Percentiles rank a stretch among this genome's conserved stretches.
Evolutionary conservation across 2,888 invertebrate genomes (phyloP).

Genomic region (Muschampia plurimacula): DNA sequence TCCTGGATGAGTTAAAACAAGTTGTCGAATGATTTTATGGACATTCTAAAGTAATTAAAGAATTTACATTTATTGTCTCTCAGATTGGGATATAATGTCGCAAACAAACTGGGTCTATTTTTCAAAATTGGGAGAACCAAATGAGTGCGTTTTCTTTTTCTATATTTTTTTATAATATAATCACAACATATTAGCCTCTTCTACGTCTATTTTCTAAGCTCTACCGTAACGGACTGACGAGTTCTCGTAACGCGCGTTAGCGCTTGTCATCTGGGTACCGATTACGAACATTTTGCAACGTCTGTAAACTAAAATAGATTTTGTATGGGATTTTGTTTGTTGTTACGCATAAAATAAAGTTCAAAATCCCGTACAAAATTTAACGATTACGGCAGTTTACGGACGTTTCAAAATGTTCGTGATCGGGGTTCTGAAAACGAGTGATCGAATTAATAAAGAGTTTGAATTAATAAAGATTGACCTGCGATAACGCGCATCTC

Average conservation of each 20-base stretch:
- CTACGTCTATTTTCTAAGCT: slow-evolving; percentile 4
- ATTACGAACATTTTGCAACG: too few relatives aligned
- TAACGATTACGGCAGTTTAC: too few relatives aligned
- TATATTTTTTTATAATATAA: slow-evolving; percentile 8
- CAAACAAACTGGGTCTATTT: slow-evolving; percentile 39
- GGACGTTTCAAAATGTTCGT: too few relatives aligned
- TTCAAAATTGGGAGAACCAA: slow-evolving; percentile 35
- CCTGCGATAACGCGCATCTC: slow-evolving; percentile 11
- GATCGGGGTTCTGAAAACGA: too few relatives aligned
- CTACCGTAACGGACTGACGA: slow-evolving; percentile 35
- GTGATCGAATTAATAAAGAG: too few relatives aligned
- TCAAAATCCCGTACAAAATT: too few relatives aligned
- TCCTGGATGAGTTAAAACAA: too few relatives aligned
- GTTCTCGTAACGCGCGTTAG: slow-evolving; percentile 20
- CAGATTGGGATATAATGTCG: slow-evolving; percentile 32
- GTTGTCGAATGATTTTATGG: too few relatives aligned
- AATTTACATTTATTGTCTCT: slow-evolving; percentile 31
- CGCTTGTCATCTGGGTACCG: slow-evolving; percentile 1
- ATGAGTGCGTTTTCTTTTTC: slow-evolving; percentile 40
- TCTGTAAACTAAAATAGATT: background rate
- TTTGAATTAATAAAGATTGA: too few relatives aligned
- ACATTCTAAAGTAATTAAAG: slow-evolving; percentile 16
- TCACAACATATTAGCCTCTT: slow-evolving; percentile 5
- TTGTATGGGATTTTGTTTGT: slow-evolving; percentile 6
- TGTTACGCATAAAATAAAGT: too few relatives aligned